phyloP scores from a whole-genome alignment of 2,113 vertebrate species.

The Solenodon paradoxus region DNA sequence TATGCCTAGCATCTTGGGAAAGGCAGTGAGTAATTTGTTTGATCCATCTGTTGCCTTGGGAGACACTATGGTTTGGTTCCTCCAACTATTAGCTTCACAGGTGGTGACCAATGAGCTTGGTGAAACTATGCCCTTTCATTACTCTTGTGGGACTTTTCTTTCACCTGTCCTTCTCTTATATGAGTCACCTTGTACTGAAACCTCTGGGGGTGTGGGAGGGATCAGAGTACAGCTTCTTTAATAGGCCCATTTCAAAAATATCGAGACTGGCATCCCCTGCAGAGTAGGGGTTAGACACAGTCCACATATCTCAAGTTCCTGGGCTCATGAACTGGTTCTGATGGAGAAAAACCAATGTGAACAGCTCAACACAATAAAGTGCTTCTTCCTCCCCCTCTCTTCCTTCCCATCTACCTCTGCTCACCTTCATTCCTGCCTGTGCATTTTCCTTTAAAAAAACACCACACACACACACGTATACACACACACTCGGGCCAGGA shows the following conservation, averaged over 20 bases:
- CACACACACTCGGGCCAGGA: too few relatives aligned
- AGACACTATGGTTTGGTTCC: not conserved
- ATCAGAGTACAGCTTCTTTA: not conserved
- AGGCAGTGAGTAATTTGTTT: slow-evolving; percentile 46
- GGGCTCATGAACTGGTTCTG: too few relatives aligned
- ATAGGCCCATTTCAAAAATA: not conserved
- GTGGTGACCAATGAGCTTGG: not conserved
- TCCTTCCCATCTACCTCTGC: too few relatives aligned
- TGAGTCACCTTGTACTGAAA: slow-evolving; percentile 31
- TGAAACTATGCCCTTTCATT: not conserved
- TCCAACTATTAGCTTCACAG: slow-evolving; percentile 45
- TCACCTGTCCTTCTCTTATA: not conserved
- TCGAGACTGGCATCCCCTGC: too few relatives aligned
- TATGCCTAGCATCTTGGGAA: slow-evolving; percentile 36
- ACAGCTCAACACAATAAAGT: too few relatives aligned
- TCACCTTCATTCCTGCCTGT: too few relatives aligned
- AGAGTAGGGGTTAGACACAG: too few relatives aligned
- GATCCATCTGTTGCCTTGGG: slow-evolving; percentile 62
- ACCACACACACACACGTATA: too few relatives aligned
- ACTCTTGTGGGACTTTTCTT: slow-evolving; percentile 1
- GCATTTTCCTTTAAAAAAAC: too few relatives aligned
- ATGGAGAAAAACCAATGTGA: too few relatives aligned
- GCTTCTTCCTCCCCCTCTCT: too few relatives aligned
- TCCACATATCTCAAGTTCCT: too few relatives aligned
- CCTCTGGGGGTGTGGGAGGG: not conserved